Base-by-base conservation (phyloP, 2,888 invertebrate genomes). In the Pristionchus arcanus region DNA sequence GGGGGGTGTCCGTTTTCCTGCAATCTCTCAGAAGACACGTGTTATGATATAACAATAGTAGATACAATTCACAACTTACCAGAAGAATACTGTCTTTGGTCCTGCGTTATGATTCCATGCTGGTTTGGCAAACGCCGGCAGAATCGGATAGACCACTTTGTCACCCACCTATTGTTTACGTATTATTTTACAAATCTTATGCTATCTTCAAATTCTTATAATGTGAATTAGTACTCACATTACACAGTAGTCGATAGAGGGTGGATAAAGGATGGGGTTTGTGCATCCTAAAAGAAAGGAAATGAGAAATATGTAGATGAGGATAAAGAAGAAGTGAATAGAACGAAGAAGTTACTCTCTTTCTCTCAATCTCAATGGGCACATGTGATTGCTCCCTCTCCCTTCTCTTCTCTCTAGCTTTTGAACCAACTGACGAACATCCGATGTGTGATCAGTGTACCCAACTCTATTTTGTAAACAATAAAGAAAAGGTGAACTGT, bases 101-200 rank as follows among this genome's bases (percentile, higher is more conserved):
- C 99, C 99, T 96, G 99, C 99, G 94, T 98, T 97, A 96, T 99
- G 99, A 95, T 97, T 97, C 99, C 99, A 99, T 90, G 98, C 96
- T n/a, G 98, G 98, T 85, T 94, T 92, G 34, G 94, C 95, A 89
- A 94, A 94, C 0, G 91, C 90, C 16, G 93, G 93, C 42, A 93
- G 89, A 21, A 92, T 28, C 16, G 93, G 93, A 87, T 91, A 93
- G 49, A 93, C 92, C 37, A 93, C 87, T 53, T n/a, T 19, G 77
- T 90, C 86, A 16, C 74, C 86, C 28, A 81, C 59, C 83, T 88
- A 37, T 59, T 5, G 4, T 11, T 15, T 19, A 59, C 59, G 19
- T 15, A 59, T 59, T 59, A 59, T 59, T 25, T 21, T 25, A 25
- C 21, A 19, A 59, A 19, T 21, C 59, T 9, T 19, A 59, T 59